Percentiles rank a stretch among this genome's conserved stretches.
Evolutionary conservation across 2,888 invertebrate species (phyloP).

Genomic region (Meganola albula): DNA sequence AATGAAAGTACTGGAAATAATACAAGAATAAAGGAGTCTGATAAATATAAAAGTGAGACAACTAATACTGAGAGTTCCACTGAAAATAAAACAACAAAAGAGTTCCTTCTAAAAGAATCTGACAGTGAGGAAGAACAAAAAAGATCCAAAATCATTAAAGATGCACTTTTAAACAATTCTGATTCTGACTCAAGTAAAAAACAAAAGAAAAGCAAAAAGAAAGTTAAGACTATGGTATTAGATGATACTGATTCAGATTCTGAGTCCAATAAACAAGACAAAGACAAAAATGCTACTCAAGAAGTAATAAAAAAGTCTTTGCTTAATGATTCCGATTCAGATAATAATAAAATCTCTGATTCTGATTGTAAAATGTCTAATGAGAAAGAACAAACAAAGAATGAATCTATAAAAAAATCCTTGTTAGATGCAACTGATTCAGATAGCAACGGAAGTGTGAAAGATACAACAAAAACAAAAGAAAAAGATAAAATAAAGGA

Average conservation of each 20-base stretch:
- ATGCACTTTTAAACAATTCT: too few relatives aligned
- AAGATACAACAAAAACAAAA: neutral
- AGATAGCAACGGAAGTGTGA: conserved; percentile 16
- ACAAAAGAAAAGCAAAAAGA: neutral
- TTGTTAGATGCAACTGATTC: conserved; percentile 26
- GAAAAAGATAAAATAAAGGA: neutral
- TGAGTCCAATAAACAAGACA: neutral
- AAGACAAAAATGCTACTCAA: neutral
- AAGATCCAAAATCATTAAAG: too few relatives aligned
- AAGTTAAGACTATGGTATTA: too few relatives aligned
- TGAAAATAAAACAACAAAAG: too few relatives aligned
- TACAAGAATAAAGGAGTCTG: conserved; percentile 8
- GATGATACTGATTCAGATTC: too few relatives aligned
- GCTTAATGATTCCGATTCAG: conserved; percentile 20
- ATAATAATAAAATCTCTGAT: conserved; percentile 11
- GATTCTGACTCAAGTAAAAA: neutral
- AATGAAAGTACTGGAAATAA: too few relatives aligned
- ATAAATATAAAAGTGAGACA: too few relatives aligned
- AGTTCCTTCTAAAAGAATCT: too few relatives aligned
- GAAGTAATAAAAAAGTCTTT: neutral
- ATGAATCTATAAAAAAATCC: conserved; percentile 10
- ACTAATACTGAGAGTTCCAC: too few relatives aligned
- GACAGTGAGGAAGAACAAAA: too few relatives aligned
- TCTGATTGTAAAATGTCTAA: neutral
- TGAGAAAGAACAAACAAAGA: neutral